Percentiles rank a stretch among this genome's conserved stretches.
Evolutionary conservation across 2,888 invertebrate genomes (phyloP).

Genomic region (Elegia similella): DNA sequence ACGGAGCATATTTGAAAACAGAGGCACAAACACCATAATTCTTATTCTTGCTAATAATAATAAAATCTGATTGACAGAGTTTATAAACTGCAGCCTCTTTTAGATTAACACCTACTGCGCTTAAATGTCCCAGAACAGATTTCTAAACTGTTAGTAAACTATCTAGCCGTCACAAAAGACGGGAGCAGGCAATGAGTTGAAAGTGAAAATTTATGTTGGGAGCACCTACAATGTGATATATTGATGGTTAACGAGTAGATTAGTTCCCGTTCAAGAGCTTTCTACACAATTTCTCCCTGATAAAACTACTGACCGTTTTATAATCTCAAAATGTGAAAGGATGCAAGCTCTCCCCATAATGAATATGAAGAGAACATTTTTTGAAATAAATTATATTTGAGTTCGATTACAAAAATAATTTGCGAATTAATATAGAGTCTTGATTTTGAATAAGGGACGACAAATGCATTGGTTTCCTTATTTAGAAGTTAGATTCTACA

Average conservation of each 20-base stretch:
- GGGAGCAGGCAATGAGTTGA: constrained; percentile 36
- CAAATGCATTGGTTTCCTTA: too few relatives aligned
- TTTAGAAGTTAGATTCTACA: too few relatives aligned
- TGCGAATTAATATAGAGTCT: too few relatives aligned
- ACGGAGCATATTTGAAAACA: not conserved
- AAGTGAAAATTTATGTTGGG: constrained; percentile 59
- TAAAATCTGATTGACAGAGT: not conserved
- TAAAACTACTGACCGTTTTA: constrained; percentile 41
- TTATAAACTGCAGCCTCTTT: not conserved
- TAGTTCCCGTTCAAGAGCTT: constrained; percentile 72
- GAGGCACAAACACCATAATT: not conserved
- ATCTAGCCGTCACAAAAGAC: constrained; percentile 26
- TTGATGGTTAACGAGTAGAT: constrained; percentile 60
- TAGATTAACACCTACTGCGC: not conserved
- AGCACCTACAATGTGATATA: constrained; percentile 52
- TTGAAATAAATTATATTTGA: too few relatives aligned
- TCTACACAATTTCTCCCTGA: constrained; percentile 63
- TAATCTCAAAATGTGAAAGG: constrained; percentile 29
- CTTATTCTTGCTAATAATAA: not conserved
- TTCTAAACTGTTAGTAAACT: constrained; percentile 5
- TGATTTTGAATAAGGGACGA: too few relatives aligned
- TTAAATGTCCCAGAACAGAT: not conserved
- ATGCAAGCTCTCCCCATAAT: not conserved
- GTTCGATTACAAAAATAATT: too few relatives aligned
- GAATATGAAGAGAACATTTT: too few relatives aligned